A percentile compares a stretch with the other conserved stretches of the same genome.
Evolutionary conservation across 2,888 invertebrate species (phyloP).

Genomic region (Rhagium mordax): DNA sequence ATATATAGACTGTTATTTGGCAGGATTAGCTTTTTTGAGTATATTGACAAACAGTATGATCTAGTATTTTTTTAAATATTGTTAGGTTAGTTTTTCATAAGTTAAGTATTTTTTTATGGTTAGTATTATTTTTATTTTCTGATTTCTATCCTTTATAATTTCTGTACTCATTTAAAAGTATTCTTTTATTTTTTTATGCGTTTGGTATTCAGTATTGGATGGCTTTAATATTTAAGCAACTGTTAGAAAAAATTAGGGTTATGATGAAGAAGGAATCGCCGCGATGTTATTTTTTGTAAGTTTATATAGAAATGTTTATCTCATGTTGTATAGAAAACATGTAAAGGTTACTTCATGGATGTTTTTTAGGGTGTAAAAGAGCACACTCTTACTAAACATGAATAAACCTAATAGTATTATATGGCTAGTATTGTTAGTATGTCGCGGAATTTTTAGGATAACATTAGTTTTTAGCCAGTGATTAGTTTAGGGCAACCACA

Average conservation of each 20-base stretch:
- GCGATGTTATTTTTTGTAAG: conserved; percentile 69
- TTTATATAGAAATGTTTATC: conserved; percentile 65
- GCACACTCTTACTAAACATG: conserved; percentile 13
- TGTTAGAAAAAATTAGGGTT: conserved; percentile 58
- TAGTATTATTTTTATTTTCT: conserved; percentile 44
- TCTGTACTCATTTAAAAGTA: conserved; percentile 46
- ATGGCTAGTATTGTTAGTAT: conserved; percentile 67
- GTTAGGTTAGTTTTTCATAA: conserved; percentile 49
- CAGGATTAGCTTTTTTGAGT: conserved; percentile 60
- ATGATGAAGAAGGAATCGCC: conserved; percentile 58
- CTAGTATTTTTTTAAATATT: conserved; percentile 48
- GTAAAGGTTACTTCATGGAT: conserved; percentile 42
- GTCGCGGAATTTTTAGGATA: conserved; percentile 66
- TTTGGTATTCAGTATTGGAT: conserved; percentile 67
- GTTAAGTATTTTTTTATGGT: conserved; percentile 49
- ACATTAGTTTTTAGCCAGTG: conserved; percentile 67
- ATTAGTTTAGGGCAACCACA: conserved; percentile 69
- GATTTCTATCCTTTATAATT: conserved; percentile 42
- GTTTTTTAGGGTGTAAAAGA: background rate
- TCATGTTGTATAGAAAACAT: conserved; percentile 59
- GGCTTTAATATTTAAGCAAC: conserved; percentile 65
- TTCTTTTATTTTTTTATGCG: conserved; percentile 49
- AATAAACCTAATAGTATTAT: conserved; percentile 57
- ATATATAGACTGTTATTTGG: conserved; percentile 64
- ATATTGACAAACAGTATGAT: conserved; percentile 63